Evolutionary conservation across 2,888 invertebrate species (phyloP).

Genomic region (Uloborus plumipes): DNA sequence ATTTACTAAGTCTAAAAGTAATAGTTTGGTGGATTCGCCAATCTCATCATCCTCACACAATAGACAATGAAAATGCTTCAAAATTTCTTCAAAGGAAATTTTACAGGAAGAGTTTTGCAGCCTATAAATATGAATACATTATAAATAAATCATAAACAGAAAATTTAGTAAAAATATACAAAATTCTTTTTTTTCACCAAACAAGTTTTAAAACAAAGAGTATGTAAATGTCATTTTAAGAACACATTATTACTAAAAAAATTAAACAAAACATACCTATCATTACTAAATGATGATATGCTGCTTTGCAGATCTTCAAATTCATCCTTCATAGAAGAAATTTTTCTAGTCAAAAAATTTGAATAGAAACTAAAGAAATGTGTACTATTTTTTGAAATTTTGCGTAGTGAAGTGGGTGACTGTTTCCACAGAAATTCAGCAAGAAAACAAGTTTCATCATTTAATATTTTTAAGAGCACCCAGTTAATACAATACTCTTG

Average conservation of each 20-base stretch:
- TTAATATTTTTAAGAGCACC: slow-evolving; percentile 17
- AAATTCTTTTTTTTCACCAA: too few species aligned
- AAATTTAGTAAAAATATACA: too few species aligned
- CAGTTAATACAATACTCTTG: slow-evolving; percentile 33
- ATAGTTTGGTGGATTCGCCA: background rate
- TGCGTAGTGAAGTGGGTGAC: background rate
- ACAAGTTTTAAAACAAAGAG: too few species aligned
- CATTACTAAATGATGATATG: too few species aligned
- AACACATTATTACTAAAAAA: too few species aligned
- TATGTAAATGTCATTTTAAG: too few species aligned
- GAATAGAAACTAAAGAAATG: slow-evolving; percentile 32
- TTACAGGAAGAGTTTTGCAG: too few species aligned
- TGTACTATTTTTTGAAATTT: slow-evolving; percentile 7
- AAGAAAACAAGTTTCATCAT: slow-evolving; percentile 9
- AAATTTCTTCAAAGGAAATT: slow-evolving; percentile 23
- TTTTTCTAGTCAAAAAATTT: slow-evolving; percentile 6
- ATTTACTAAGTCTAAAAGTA: background rate
- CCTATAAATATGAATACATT: too few species aligned
- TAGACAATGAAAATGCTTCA: slow-evolving; percentile 22
- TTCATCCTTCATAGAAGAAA: background rate
- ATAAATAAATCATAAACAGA: too few species aligned
- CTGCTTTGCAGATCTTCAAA: background rate
- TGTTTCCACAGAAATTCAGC: slow-evolving; percentile 38
- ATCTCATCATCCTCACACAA: slow-evolving; percentile 18
- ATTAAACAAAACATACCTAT: too few species aligned